A percentile compares a stretch with the other conserved stretches of the same genome.
These are phyloP conservation scores for Seira ritae DNA, from an alignment of 2,888 invertebrate genomes.

Conservation along the genomic window DNA sequence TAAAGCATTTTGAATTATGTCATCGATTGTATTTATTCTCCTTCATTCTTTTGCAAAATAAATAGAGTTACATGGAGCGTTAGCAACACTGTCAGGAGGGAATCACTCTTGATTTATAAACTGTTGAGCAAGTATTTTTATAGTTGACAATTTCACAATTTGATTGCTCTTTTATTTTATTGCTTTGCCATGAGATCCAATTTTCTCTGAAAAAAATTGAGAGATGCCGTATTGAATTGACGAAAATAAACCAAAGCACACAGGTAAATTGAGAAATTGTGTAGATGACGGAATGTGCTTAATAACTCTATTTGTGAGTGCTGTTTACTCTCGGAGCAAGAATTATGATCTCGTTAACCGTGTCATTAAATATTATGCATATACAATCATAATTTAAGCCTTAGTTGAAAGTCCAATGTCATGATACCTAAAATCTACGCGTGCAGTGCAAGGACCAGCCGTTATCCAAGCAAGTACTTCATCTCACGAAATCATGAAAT, in stretches of 20 bases:
- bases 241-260: no score
- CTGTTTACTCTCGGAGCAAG: conserved; percentile 29
- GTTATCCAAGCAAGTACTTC: no score
- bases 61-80: not conserved
- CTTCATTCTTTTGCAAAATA: not conserved
- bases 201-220: not conserved
- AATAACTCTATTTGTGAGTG: conserved; percentile 29
- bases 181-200: not conserved
- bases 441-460: no score
- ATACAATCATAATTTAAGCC: conserved; percentile 39
- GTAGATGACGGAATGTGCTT: conserved; percentile 27
- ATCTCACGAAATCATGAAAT: no score
- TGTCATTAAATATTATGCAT: conserved; percentile 43
- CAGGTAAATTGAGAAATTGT: not conserved
- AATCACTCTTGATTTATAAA: conserved; percentile 45
- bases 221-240: no score
- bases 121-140: conserved; percentile 50
- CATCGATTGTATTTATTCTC: conserved; percentile 26
- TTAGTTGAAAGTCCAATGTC: no score
- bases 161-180: conserved; percentile 24
- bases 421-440: no score
- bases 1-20: conserved; percentile 32
- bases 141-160: conserved; percentile 49
- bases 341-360: conserved; percentile 46
- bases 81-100: not conserved